Conservation (phyloP, 2,888 invertebrate species). For the Incurvaria masculella region DNA sequence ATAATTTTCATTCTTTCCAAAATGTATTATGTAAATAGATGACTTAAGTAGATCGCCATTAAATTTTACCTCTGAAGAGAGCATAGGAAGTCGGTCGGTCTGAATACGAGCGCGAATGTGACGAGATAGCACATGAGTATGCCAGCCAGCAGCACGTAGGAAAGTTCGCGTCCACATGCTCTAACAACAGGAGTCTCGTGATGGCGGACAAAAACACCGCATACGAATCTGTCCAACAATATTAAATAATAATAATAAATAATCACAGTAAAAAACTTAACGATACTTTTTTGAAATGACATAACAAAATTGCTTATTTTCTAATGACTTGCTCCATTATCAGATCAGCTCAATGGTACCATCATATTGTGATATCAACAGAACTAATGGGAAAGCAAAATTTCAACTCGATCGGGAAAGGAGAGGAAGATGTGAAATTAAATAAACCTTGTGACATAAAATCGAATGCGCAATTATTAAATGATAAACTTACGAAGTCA, state of each 20-base stretch:
- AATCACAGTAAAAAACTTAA: too few species aligned
- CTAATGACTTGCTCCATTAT: too few species aligned
- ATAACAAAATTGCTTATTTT: too few species aligned
- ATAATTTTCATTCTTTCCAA: too few species aligned
- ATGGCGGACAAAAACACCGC: slow-evolving; percentile 73
- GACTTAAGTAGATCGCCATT: background rate
- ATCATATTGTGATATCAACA: too few species aligned
- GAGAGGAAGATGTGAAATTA: too few species aligned
- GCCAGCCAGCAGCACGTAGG: slow-evolving; percentile 86
- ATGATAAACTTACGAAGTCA: slow-evolving; percentile 64
- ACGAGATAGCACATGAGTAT: slow-evolving; percentile 88
- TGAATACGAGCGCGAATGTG: slow-evolving; percentile 86
- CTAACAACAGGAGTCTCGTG: slow-evolving; percentile 95
- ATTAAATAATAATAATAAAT: too few species aligned
- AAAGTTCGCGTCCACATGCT: slow-evolving; percentile 86
- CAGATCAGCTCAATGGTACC: too few species aligned
- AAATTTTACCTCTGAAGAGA: slow-evolving; percentile 74
- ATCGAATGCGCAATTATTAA: too few species aligned
- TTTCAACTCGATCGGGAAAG: background rate
- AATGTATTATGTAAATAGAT: background rate
- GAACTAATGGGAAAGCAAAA: too few species aligned
- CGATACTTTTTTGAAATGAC: too few species aligned
- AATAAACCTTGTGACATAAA: too few species aligned
- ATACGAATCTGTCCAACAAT: slow-evolving; percentile 53
- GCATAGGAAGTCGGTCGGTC: slow-evolving; percentile 83